A percentile compares a stretch with the other conserved stretches of the same genome.
Evolutionary conservation across 2,797 vertebrate genomes (phyloP).

Genomic region (Streptopelia turtur): DNA sequence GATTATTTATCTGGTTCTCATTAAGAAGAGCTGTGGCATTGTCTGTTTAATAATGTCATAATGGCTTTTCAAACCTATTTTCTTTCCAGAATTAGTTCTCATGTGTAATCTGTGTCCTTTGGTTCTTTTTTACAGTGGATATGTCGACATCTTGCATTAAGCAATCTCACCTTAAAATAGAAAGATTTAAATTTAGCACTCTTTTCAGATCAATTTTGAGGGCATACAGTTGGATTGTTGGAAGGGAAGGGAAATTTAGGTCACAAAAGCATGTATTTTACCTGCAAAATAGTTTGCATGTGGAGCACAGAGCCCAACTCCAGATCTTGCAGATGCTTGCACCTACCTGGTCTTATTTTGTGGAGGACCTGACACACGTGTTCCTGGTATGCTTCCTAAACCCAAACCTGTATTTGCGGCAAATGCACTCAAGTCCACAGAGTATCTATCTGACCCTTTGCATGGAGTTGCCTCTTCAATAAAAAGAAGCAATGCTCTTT

Average conservation of each 20-base stretch:
- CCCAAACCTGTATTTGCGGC: not conserved
- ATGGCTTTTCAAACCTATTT: constrained; percentile 52
- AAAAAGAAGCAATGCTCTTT: not conserved
- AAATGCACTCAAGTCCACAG: not conserved
- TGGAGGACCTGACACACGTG: not conserved
- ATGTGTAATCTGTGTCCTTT: not conserved
- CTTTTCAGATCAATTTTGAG: not conserved
- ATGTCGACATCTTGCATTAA: not conserved
- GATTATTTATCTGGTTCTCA: constrained; percentile 56
- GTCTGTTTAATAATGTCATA: constrained; percentile 34
- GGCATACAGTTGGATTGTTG: not conserved
- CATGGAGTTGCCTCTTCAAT: not conserved
- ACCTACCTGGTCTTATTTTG: not conserved
- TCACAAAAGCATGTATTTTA: fast-evolving
- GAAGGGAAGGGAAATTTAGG: not conserved
- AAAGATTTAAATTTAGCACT: not conserved
- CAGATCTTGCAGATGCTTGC: not conserved
- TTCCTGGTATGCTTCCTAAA: not conserved
- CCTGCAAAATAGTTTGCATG: not conserved
- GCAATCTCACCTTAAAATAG: not conserved
- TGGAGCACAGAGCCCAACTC: not conserved
- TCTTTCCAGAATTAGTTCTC: constrained; percentile 27
- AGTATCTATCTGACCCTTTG: not conserved
- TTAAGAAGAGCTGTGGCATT: constrained; percentile 37
- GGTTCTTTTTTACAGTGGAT: not conserved